A percentile compares a stretch with the other conserved stretches of the same genome.
Conservation (phyloP, 2,797 vertebrate genomes). For the Peromyscus attwateri region DNA sequence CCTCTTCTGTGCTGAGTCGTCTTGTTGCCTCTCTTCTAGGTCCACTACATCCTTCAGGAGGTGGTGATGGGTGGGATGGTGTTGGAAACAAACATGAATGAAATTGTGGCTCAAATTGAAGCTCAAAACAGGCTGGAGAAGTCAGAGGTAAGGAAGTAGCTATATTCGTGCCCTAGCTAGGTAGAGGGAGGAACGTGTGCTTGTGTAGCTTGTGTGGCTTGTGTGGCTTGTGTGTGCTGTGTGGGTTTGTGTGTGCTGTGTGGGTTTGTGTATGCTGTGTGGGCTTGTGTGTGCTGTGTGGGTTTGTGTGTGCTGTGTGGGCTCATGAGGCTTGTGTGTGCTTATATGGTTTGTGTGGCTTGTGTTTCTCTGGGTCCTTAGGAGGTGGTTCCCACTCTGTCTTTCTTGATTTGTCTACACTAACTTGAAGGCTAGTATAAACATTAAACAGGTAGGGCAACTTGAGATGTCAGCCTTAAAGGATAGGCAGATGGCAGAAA, state of each 20-base stretch:
- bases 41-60: conserved; percentile 97
- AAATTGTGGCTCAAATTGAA: conserved; percentile 95
- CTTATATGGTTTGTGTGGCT: neutral
- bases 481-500: neutral
- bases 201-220: neutral
- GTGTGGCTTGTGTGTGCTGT: no score
- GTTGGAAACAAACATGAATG: conserved; percentile 98
- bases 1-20: neutral
- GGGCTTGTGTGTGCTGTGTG: neutral
- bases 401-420: neutral
- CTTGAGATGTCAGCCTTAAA: neutral
- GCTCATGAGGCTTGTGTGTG: neutral
- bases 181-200: no score
- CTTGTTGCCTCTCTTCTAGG: conserved; percentile 85
- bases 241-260: neutral
- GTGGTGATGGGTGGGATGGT: conserved; percentile 98
- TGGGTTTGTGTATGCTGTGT: neutral
- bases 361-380: neutral
- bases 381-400: neutral
- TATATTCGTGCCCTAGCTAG: accelerated
- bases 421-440: neutral
- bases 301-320: neutral
- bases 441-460: neutral
- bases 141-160: conserved; percentile 91
- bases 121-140: conserved; percentile 96